Evolutionary conservation across 2,888 invertebrate species (phyloP).

Genomic region (Archips crataeganus): DNA sequence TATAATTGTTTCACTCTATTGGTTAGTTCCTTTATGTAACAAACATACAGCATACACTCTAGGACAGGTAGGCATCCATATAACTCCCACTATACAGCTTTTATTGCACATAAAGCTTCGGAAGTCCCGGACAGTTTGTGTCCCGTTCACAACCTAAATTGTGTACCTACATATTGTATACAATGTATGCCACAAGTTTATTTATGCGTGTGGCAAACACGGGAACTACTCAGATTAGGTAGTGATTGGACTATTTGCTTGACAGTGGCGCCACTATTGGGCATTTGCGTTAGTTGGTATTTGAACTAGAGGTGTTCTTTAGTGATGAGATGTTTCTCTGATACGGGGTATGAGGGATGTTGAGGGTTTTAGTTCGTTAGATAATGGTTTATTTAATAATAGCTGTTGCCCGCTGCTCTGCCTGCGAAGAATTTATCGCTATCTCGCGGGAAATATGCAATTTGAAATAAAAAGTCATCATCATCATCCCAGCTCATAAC

Average conservation of each 20-base stretch:
- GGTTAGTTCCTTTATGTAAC: no score
- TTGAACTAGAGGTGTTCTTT: constrained; percentile 24
- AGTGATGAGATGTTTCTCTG: not conserved
- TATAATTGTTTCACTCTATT: no score
- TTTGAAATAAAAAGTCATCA: no score
- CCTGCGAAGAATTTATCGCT: no score
- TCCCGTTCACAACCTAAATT: constrained; percentile 26
- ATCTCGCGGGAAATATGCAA: no score
- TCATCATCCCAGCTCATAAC: no score
- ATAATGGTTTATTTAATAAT: not conserved
- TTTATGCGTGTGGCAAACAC: constrained; percentile 14
- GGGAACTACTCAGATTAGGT: not conserved
- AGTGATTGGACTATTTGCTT: not conserved
- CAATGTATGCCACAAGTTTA: constrained; percentile 20
- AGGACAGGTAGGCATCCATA: constrained; percentile 10
- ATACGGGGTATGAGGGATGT: constrained; percentile 24
- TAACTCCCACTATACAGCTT: constrained; percentile 11
- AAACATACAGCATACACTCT: not conserved
- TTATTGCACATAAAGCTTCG: constrained; percentile 39
- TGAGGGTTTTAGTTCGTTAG: not conserved
- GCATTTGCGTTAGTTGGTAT: constrained; percentile 21
- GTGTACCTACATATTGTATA: constrained; percentile 9
- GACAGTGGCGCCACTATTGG: not conserved
- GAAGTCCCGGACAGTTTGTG: constrained; percentile 28
- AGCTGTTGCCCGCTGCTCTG: no score